Evolutionary conservation across 1,140 invertebrate genomes (phyloP), one percentile per base, ranked within the genome.

Genomic region (Spodoptera frugiperda): DNA sequence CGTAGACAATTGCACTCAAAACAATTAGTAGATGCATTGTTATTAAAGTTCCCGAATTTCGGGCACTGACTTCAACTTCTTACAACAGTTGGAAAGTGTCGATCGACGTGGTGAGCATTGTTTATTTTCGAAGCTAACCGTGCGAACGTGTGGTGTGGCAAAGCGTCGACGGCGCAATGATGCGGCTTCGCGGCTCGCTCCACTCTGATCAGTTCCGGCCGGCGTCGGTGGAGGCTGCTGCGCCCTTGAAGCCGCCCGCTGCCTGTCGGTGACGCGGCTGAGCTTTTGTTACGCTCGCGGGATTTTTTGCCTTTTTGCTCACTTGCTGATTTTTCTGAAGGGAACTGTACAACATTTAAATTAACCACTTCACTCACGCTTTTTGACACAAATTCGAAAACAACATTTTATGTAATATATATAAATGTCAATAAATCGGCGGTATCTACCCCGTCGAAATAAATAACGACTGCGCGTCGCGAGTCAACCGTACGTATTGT

Each of bases 51-150:
- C 59, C 17, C 55, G 30, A 30, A 68, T 70, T 30, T 68, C 2
- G n/a, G n/a, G 30, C 63, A 39, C 61, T 19, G 72, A 17, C 82
- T 77, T 72, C 68, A 65, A 82, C 81, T 79, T 78, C 81, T 88
- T 85, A 92, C 80, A 87, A 87, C 89, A 87, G 88, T 84, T 91
- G 88, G 84, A 80, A 68, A 79, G 30, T 79, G 83, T 89, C 89
- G 84, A 81, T 91, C 82, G 79, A 77, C 82, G 77, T 85, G 82
- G 63, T 84, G 76, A 80, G 78, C 87, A 91, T 89, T 87, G 88
- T 90, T 91, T 91, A 88, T 84, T 82, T 80, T 57, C 53, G 55
- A 61, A 63, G 76, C 55, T 76, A 63, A 57, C 57, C 78, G 68
- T 76, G 76, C 77, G 44, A 67, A 82, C 89, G 89, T 88, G 85